Evolutionary conservation across 2,888 invertebrate genomes (phyloP).

Genomic region (Neuroscelio doddi): DNA sequence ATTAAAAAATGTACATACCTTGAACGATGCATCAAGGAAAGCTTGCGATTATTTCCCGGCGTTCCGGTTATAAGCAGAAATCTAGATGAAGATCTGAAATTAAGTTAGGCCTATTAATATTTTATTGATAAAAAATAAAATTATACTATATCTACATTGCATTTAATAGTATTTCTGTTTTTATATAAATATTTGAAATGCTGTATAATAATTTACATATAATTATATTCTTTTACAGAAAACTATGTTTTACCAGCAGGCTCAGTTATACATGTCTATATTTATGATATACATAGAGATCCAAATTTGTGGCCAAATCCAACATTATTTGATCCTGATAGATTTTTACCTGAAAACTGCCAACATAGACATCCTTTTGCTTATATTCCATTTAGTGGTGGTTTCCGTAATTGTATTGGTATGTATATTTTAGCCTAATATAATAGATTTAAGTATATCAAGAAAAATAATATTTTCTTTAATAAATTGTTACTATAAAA

Average conservation of each 20-base stretch:
- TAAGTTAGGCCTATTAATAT: too few relatives aligned
- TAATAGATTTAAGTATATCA: too few relatives aligned
- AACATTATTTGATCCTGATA: constrained; percentile 78
- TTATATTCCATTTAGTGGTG: constrained; percentile 81
- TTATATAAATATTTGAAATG: too few relatives aligned
- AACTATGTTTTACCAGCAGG: constrained; percentile 74
- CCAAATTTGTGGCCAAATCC: constrained; percentile 79
- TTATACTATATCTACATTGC: too few relatives aligned
- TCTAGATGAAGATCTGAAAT: constrained; percentile 74
- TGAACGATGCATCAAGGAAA: constrained; percentile 81
- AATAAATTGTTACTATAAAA: too few relatives aligned
- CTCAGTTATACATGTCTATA: constrained; percentile 74
- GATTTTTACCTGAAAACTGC: constrained; percentile 77
- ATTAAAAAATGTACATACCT: constrained; percentile 78
- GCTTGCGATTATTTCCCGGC: constrained; percentile 78
- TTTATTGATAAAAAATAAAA: too few relatives aligned
- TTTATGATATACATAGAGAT: constrained; percentile 78
- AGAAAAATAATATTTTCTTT: too few relatives aligned
- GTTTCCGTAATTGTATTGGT: constrained; percentile 81
- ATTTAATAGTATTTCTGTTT: too few relatives aligned
- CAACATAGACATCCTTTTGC: constrained; percentile 76
- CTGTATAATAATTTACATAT: too few relatives aligned
- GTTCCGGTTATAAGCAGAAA: constrained; percentile 78
- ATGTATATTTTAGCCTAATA: constrained; percentile 21
- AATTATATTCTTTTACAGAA: constrained; percentile 68